Conservation (phyloP, 1,140 invertebrate species). For the Drosophila azteca region DNA sequence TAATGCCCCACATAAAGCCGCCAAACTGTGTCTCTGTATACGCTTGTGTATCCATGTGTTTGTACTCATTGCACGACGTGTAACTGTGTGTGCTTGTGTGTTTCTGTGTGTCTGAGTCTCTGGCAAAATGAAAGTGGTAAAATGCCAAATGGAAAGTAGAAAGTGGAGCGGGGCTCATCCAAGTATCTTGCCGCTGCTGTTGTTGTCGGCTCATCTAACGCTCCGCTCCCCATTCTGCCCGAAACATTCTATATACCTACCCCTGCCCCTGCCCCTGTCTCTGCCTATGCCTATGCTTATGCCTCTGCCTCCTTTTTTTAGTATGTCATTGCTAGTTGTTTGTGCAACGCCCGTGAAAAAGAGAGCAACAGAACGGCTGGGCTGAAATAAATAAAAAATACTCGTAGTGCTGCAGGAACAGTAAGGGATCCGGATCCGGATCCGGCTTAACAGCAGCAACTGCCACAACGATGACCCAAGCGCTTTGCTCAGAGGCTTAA, state of each 20-base stretch:
- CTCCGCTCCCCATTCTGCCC: constrained; percentile 16
- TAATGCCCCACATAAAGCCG: constrained; percentile 56
- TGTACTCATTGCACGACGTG: no score
- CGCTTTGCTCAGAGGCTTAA: no score
- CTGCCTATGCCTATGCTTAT: constrained; percentile 20
- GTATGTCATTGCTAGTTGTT: constrained; percentile 46
- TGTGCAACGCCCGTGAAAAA: constrained; percentile 51
- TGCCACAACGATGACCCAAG: no score
- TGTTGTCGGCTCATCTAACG: constrained; percentile 27
- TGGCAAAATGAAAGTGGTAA: constrained; percentile 35
- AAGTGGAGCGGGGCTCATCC: constrained; percentile 33
- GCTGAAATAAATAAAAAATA: constrained; percentile 19
- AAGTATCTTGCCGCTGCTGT: no score
- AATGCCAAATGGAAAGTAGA: constrained; percentile 7
- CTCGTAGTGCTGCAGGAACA: not conserved
- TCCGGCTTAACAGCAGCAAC: constrained; percentile 7
- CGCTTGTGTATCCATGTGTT: not conserved
- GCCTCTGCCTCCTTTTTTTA: constrained; percentile 22
- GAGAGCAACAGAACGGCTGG: constrained; percentile 1
- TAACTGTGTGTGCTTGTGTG: not conserved
- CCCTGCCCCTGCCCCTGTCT: not conserved
- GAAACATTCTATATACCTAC: not conserved
- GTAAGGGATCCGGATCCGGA: no score
- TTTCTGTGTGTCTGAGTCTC: constrained; percentile 14
- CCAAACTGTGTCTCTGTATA: constrained; percentile 7